A percentile compares a stretch with the other conserved stretches of the same genome.
Conservation (phyloP, 2,113 vertebrate genomes). For the Nesospiza acunhae region DNA sequence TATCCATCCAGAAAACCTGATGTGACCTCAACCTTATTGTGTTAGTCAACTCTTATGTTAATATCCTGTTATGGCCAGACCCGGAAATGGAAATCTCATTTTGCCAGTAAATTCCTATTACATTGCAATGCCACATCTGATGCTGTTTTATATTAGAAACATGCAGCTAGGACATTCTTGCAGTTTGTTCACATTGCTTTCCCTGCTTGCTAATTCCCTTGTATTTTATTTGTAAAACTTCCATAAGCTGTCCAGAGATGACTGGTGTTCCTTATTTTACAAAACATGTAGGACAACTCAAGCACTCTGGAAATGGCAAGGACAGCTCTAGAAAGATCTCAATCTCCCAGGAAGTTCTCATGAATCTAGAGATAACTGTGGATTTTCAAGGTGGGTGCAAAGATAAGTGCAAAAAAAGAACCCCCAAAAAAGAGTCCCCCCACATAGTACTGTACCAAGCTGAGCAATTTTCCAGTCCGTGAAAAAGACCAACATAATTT, state of each 20-base stretch:
- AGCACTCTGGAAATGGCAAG: neutral
- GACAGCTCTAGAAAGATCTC: neutral
- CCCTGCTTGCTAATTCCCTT: neutral
- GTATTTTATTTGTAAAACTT: neutral
- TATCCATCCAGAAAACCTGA: neutral
- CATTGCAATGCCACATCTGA: neutral
- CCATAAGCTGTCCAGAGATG: neutral
- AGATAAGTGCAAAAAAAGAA: neutral
- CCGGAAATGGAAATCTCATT: neutral
- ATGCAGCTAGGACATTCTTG: neutral
- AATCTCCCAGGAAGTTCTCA: neutral
- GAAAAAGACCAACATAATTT: neutral
- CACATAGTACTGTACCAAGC: neutral
- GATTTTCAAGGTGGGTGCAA: neutral
- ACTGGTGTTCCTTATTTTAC: neutral
- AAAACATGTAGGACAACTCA: neutral
- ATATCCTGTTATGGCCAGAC: neutral
- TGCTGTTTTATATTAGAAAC: neutral
- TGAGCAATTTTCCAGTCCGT: neutral
- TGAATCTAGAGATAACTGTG: neutral
- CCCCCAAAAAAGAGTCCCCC: neutral
- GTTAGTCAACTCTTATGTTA: neutral
- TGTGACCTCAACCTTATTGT: neutral
- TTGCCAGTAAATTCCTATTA: conserved; percentile 21
- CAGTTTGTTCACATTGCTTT: neutral